Percentiles rank a stretch among this genome's conserved stretches.
phyloP scores from a whole-genome alignment of 2,888 invertebrate species.

The Cinara cedri region DNA sequence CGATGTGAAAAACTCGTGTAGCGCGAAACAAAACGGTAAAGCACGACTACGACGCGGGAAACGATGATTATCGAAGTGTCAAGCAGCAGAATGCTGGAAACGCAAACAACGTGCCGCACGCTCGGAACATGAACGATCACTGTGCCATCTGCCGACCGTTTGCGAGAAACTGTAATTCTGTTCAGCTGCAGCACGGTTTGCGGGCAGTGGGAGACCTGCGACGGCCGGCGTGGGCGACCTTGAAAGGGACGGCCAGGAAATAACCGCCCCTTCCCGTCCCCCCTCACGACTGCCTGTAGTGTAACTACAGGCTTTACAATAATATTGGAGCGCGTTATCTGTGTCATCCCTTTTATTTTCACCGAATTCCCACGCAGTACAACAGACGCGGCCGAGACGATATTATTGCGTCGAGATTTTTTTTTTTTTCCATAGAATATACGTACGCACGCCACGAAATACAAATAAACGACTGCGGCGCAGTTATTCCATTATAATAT shows the following conservation, averaged over 20 bases:
- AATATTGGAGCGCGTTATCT: background rate
- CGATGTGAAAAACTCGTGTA: too few species aligned
- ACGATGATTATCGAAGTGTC: background rate
- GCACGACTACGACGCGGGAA: background rate
- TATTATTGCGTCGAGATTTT: background rate
- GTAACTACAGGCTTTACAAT: background rate
- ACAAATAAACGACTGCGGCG: too few species aligned
- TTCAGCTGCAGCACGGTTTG: background rate
- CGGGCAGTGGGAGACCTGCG: background rate
- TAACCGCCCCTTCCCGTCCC: background rate
- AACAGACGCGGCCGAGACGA: background rate
- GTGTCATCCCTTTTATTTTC: slow-evolving; percentile 41
- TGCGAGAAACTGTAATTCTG: slow-evolving; percentile 8
- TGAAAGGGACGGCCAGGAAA: slow-evolving; percentile 53
- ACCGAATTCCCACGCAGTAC: slow-evolving; percentile 21
- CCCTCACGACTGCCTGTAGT: background rate
- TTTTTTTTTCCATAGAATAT: background rate
- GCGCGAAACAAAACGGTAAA: too few species aligned
- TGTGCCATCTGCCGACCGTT: slow-evolving; percentile 56
- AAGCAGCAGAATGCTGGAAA: background rate
- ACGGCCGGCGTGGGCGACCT: slow-evolving; percentile 34
- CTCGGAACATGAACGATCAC: slow-evolving; percentile 45
- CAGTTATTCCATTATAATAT: too few species aligned
- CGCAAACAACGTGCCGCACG: background rate
- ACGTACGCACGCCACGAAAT: too few species aligned